Evolutionary conservation across 2,888 invertebrate species (phyloP).

Genomic region (Chorisops tibialis): DNA sequence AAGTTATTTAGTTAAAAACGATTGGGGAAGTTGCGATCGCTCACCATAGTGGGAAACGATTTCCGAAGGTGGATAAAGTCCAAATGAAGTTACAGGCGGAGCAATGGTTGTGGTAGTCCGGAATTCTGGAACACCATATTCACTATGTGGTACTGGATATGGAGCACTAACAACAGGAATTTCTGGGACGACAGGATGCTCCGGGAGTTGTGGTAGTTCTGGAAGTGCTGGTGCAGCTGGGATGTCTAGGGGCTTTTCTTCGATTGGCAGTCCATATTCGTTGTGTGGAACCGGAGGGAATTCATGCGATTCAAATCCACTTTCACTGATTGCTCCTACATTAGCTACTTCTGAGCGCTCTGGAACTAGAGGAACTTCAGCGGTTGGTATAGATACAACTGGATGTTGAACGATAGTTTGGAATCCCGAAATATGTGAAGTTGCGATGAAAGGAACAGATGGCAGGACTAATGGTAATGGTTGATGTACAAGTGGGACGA

Average conservation of each 20-base stretch:
- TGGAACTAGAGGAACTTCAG: background rate
- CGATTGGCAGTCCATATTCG: background rate
- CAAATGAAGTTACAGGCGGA: background rate
- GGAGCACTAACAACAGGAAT: background rate
- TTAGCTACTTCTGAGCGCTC: no score
- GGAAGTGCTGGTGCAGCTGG: conserved; percentile 6
- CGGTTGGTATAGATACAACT: background rate
- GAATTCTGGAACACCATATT: conserved; percentile 9
- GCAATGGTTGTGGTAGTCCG: background rate
- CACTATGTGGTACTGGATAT: background rate
- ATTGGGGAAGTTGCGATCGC: background rate
- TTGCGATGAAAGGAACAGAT: background rate
- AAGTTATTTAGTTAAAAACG: background rate
- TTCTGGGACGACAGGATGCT: background rate
- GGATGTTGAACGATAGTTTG: no score
- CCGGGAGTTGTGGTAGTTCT: background rate
- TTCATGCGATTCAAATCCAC: no score
- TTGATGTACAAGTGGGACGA: background rate
- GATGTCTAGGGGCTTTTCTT: background rate
- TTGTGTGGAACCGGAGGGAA: background rate
- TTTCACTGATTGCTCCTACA: no score
- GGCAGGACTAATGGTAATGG: background rate
- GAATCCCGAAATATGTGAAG: background rate
- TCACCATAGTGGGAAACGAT: background rate
- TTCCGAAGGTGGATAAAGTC: background rate